Evolutionary conservation across 2,113 vertebrate genomes (phyloP), one percentile per base, ranked within the genome.

Genomic region (Sebastes fasciatus): DNA sequence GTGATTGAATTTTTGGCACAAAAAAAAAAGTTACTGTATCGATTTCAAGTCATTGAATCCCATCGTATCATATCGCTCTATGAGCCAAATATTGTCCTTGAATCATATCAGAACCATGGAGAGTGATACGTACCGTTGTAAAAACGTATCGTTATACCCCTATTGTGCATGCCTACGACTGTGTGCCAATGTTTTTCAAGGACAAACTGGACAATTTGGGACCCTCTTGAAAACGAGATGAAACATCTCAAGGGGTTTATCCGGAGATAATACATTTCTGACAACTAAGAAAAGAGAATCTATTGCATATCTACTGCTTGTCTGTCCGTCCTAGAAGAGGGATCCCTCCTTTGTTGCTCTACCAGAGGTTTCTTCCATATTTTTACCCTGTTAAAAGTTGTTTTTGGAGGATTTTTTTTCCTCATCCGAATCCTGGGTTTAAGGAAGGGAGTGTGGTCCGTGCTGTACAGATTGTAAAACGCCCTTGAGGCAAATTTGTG

Each of bases 201-300:
- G 88, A 72, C 73, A 80, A 34, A 52, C 16, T 52, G 19, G 34
- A 34, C 34, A 34, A 10, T 57, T 21, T 57, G 54, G 54, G 54
- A 57, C 8, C 19, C 54, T n/a, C 55, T 54, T 57, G 55, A 21
- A 23, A 23, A 57, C 55, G 10, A 23, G n/a, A 57, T 2, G 9
- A 4, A 11, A 57, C 8, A 21, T 57, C 54, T 57, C 54, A 21
- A 52, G 54, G 57, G 21, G 11, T 58, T 23, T 6, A 26, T 26
- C 57, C 9, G 1, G 54, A 57, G 54, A 10, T 3, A 9, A 57
- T 21, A 21, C 19, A 57, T 21, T 19, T 10, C 54, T 57, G 55
- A 12, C n/a, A 77, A 79, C 65, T 60, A 17, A 58, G 58, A 66
- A 70, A 77, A 52, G 19, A 34, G 34, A 34, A 34, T 34, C 80